These are phyloP conservation scores for Carposina sasakii DNA, from an alignment of 1,140 invertebrate species.

Conservation along the genomic window DNA sequence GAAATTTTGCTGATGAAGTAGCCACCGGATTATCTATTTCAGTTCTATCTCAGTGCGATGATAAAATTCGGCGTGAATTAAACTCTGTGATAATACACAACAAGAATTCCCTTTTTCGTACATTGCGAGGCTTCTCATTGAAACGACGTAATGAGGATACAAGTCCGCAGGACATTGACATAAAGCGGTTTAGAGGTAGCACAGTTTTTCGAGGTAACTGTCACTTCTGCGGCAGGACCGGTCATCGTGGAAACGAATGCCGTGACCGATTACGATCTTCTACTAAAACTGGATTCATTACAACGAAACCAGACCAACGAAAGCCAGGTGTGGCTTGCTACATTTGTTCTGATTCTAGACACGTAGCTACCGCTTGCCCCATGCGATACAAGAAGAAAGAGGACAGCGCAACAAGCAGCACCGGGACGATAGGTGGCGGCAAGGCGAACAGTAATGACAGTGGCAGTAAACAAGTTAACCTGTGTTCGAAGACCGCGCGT, in stretches of 20 bases:
- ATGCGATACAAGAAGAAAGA: slow-evolving; percentile 17
- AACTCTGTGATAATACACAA: slow-evolving; percentile 16
- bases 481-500: background rate
- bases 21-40: slow-evolving; percentile 24
- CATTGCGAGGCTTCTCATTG: slow-evolving; percentile 11
- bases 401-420: background rate
- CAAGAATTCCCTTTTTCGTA: slow-evolving; percentile 19
- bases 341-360: slow-evolving; percentile 11
- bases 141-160: slow-evolving; percentile 15
- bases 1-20: slow-evolving; percentile 16
- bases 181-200: slow-evolving; percentile 1
- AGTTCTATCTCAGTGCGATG: slow-evolving; percentile 17
- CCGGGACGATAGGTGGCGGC: too few species aligned
- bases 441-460: too few species aligned
- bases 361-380: slow-evolving; percentile 16
- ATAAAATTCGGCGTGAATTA: slow-evolving; percentile 18
- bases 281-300: background rate
- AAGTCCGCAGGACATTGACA: background rate
- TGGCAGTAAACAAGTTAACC: slow-evolving; percentile 9
- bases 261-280: background rate
- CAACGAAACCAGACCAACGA: background rate
- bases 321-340: slow-evolving; percentile 6
- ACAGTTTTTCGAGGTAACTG: slow-evolving; percentile 4
- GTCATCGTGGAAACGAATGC: slow-evolving; percentile 15
- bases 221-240: slow-evolving; percentile 15